Evolutionary conservation across 1,140 invertebrate species (phyloP).

Genomic region (Zaprionus kolodkinae): DNA sequence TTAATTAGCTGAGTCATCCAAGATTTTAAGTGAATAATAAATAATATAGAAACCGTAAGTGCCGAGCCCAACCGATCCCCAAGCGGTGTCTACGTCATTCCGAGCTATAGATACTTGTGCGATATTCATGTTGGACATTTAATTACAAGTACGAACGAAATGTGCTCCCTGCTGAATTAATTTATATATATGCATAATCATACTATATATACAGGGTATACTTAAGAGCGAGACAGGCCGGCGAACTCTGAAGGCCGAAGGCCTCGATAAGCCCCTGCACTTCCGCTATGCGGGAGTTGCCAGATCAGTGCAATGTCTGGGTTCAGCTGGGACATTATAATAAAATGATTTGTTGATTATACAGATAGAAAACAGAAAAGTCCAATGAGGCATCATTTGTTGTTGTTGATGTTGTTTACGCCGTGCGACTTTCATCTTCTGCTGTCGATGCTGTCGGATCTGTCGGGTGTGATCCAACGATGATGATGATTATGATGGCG

Average conservation of each 20-base stretch:
- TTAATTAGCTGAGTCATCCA: constrained; percentile 61
- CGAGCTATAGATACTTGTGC: constrained; percentile 17
- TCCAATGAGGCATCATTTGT: neutral
- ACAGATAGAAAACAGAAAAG: constrained; percentile 24
- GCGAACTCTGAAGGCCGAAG: constrained; percentile 34
- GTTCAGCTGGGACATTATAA: constrained; percentile 44
- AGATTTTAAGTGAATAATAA: constrained; percentile 1
- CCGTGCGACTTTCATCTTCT: constrained; percentile 42
- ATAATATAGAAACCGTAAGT: neutral
- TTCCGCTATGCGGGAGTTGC: constrained; percentile 29
- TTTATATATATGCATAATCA: constrained; percentile 30
- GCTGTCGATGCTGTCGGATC: constrained; percentile 9
- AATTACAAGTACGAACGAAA: constrained; percentile 66
- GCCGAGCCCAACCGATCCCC: constrained; percentile 42
- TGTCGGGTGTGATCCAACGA: neutral
- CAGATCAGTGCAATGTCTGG: constrained; percentile 18
- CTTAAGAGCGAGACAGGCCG: constrained; percentile 4
- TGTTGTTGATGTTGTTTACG: neutral
- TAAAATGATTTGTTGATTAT: constrained; percentile 55
- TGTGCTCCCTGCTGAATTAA: constrained; percentile 14
- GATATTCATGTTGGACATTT: constrained; percentile 44
- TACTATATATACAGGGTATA: constrained; percentile 26
- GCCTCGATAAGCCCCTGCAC: constrained; percentile 26
- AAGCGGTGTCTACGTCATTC: constrained; percentile 42
- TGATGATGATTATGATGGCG: constrained; percentile 2